Conservation (phyloP, 2,888 invertebrate genomes). For the Pristionchus japonicus region DNA sequence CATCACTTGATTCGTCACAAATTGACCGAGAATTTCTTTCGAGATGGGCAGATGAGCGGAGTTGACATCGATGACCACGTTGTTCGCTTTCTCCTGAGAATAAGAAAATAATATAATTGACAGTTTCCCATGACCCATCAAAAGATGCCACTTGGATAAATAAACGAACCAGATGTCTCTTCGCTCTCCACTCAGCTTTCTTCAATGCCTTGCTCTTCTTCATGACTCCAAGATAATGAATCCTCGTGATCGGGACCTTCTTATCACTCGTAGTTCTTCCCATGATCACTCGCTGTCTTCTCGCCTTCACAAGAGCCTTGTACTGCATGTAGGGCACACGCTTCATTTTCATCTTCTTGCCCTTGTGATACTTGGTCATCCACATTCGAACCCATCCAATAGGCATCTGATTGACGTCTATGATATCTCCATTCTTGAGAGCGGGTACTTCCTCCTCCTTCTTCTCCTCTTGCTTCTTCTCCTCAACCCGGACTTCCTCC, state of each 20-base stretch:
- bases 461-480: neutral
- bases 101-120: too few species aligned
- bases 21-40: slow-evolving; percentile 1
- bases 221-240: neutral
- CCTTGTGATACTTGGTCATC: neutral
- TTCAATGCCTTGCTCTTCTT: neutral
- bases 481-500: too few species aligned
- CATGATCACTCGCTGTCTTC: neutral
- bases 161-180: neutral
- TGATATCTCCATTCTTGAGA: neutral
- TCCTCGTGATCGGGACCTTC: neutral
- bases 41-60: neutral
- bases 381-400: neutral
- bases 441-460: neutral
- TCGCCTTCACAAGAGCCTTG: neutral
- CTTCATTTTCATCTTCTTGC: neutral
- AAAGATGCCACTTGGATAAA: neutral
- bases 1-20: neutral
- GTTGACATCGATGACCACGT: neutral
- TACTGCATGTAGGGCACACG: neutral
- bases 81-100: neutral
- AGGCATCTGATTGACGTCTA: neutral
- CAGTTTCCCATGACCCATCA: neutral
- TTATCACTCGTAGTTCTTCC: neutral
- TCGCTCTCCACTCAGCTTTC: neutral